A percentile compares a stretch with the other conserved stretches of the same genome.
These are phyloP conservation scores for Notarius lentiginosus DNA, from an alignment of 2,113 vertebrate genomes.

Conservation along the genomic window DNA sequence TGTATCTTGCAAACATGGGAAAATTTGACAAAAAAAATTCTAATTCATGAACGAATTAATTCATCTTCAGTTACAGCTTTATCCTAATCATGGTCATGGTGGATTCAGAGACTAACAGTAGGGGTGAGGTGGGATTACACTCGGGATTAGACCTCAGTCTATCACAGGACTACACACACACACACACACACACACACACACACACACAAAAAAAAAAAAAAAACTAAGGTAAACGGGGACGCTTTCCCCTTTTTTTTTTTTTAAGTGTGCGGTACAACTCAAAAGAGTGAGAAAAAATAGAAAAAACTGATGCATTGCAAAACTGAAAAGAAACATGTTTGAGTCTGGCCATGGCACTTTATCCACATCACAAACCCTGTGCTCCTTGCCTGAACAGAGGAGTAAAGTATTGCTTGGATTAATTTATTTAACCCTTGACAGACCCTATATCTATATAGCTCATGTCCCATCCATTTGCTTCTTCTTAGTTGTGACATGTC, in stretches of 20 bases:
- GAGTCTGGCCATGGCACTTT: not conserved
- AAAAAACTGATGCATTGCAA: not conserved
- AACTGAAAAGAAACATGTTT: not conserved
- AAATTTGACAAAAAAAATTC: not conserved
- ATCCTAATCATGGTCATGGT: not conserved
- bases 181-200: not conserved
- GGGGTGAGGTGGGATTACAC: not conserved
- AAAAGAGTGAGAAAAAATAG: not conserved
- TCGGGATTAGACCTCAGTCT: not conserved
- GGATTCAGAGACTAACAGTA: not conserved
- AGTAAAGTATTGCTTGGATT: constrained; percentile 4
- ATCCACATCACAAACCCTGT: not conserved
- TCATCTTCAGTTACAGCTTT: not conserved
- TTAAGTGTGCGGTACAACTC: not conserved
- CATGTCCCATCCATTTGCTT: not conserved
- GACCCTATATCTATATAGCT: not conserved
- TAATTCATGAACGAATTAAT: not conserved
- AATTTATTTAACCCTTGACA: not conserved
- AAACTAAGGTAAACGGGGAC: not conserved
- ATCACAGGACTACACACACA: not conserved
- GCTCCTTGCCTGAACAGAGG: not conserved
- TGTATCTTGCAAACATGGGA: not conserved
- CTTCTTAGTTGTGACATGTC: not conserved
- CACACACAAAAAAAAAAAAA: not conserved
- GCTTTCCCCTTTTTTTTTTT: not conserved